Conservation (phyloP, 1,140 invertebrate genomes). For the Cotesia chilonis region DNA sequence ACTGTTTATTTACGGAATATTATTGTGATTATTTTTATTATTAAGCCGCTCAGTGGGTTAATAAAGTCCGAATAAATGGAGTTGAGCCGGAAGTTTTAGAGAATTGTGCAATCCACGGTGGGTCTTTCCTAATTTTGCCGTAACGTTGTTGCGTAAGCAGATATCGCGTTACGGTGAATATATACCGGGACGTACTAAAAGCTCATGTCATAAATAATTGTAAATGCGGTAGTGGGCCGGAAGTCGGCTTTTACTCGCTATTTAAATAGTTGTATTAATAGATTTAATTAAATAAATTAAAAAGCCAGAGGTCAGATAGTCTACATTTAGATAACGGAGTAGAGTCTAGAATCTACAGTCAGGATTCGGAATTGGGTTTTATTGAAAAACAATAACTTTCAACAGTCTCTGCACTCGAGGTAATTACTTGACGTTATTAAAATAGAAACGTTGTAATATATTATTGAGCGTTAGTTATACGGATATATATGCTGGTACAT, state of each 20-base stretch:
- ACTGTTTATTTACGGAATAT: too few relatives aligned
- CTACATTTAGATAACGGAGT: too few relatives aligned
- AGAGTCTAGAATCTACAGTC: too few relatives aligned
- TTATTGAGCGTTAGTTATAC: background rate
- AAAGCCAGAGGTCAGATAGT: too few relatives aligned
- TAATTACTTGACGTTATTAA: slow-evolving; percentile 34
- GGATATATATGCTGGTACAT: too few relatives aligned
- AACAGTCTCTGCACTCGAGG: background rate
- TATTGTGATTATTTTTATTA: too few relatives aligned
- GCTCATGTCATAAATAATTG: slow-evolving; percentile 15
- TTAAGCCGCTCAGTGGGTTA: too few relatives aligned
- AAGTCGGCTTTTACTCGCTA: slow-evolving; percentile 1
- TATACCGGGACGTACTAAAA: background rate
- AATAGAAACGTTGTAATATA: background rate
- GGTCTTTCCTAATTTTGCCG: slow-evolving; percentile 33
- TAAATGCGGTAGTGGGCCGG: slow-evolving; percentile 21
- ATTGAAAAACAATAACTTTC: too few relatives aligned
- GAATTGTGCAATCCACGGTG: slow-evolving; percentile 17
- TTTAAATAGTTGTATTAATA: too few relatives aligned
- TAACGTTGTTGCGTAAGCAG: slow-evolving; percentile 36
- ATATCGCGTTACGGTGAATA: slow-evolving; percentile 36
- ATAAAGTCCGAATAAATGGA: too few relatives aligned
- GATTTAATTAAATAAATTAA: too few relatives aligned
- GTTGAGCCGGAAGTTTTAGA: background rate
- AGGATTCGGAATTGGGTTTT: too few relatives aligned